Evolutionary conservation across 2,888 invertebrate genomes (phyloP).

Genomic region (Dichetophora obliterata): DNA sequence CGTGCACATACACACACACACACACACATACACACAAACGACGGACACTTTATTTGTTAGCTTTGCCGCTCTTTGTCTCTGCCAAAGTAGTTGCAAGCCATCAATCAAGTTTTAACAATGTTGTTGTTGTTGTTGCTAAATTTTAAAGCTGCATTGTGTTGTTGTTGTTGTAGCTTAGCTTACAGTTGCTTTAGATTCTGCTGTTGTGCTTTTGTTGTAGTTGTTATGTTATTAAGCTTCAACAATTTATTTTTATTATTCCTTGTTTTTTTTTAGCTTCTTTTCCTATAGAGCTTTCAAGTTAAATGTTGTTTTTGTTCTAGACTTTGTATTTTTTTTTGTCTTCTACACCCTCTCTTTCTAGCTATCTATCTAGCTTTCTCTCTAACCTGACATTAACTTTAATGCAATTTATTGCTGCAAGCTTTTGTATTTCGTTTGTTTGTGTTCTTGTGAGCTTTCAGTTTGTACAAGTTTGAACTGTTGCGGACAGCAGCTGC

Average conservation of each 20-base stretch:
- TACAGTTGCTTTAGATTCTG: constrained; percentile 16
- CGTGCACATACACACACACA: not conserved
- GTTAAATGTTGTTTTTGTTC: not conserved
- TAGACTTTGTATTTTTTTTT: not conserved
- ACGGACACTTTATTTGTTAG: not conserved
- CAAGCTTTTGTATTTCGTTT: constrained; percentile 24
- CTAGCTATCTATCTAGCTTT: not conserved
- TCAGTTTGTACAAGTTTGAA: not conserved
- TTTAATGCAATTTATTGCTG: constrained; percentile 39
- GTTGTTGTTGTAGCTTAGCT: constrained; percentile 12
- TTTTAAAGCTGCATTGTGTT: constrained; percentile 12
- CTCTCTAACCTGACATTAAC: constrained; percentile 11
- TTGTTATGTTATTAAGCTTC: constrained; percentile 31
- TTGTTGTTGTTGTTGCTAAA: constrained; percentile 8
- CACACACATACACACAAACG: not conserved
- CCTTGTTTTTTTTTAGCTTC: not conserved
- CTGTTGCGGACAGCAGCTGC: constrained; percentile 28
- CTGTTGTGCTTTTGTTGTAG: constrained; percentile 19
- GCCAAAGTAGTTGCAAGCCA: constrained; percentile 33
- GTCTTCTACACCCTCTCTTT: not conserved
- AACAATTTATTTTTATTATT: constrained; percentile 27
- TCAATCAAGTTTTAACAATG: constrained; percentile 55
- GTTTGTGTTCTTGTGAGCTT: not conserved
- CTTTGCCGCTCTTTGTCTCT: constrained; percentile 21
- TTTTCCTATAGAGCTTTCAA: not conserved